Evolutionary conservation across 2,888 invertebrate species (phyloP).

Genomic region (Acleris sparsana): DNA sequence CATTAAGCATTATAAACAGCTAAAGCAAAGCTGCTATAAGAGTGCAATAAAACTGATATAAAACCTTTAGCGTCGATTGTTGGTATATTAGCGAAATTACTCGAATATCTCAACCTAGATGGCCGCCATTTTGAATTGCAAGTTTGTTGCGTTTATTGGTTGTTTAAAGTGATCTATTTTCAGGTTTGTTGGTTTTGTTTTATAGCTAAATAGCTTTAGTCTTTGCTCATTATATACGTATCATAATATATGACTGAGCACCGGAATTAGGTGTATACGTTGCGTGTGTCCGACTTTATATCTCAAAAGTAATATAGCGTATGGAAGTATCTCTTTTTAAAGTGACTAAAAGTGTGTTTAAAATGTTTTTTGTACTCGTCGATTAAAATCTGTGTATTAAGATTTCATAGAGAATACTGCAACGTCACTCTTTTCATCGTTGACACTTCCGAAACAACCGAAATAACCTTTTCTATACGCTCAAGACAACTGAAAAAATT

Average conservation of each 20-base stretch:
- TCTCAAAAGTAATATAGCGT: no score
- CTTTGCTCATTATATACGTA: not conserved
- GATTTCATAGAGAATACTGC: no score
- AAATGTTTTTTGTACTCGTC: no score
- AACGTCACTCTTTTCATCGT: no score
- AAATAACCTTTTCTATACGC: no score
- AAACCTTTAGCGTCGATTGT: slow-evolving; percentile 45
- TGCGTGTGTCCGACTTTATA: not conserved
- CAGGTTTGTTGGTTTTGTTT: slow-evolving; percentile 24
- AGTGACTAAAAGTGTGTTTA: no score
- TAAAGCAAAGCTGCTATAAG: slow-evolving; percentile 49
- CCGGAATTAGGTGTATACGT: not conserved
- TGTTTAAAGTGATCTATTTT: slow-evolving; percentile 20
- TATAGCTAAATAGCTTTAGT: not conserved
- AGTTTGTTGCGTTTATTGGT: slow-evolving; percentile 32
- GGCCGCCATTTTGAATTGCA: slow-evolving; percentile 28
- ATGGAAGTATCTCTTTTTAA: no score
- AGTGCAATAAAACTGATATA: slow-evolving; percentile 35
- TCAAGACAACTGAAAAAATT: no score
- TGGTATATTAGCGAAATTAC: slow-evolving; percentile 43
- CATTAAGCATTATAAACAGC: slow-evolving; percentile 66
- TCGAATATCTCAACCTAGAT: slow-evolving; percentile 32
- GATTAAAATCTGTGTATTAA: no score
- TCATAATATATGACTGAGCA: not conserved
- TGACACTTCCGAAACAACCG: no score